Base-by-base conservation (phyloP, 2,113 vertebrate species). In the Anas platyrhynchos region DNA sequence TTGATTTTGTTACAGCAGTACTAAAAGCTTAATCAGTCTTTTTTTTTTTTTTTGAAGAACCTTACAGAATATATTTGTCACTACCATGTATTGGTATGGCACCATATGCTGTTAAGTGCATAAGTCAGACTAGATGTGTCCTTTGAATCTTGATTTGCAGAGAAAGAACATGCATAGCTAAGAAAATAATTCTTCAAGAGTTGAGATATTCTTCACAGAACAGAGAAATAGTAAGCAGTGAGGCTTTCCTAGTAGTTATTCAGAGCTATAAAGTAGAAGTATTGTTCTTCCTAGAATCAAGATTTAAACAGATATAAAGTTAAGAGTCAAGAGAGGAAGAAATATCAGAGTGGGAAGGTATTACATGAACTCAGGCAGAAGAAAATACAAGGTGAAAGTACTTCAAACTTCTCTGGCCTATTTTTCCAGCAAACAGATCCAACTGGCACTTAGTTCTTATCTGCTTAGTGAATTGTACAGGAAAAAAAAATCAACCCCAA, bases 221-320 rank as follows among this genome's bases (percentile, higher is more conserved):
- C 1, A 86, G 65, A 91, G 61, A 91, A 91, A 78, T 0, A 86
- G 75, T 52, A 94, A 71, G 54, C 69, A 94, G 66, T 0, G 0
- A 93, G 62, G 62, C n/a, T 83, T 88, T 88, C 43, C 76, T 61
- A 63, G 52, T 55, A 81, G 88, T 48, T 91, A 74, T 54, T 66
- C 62, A 16, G 31, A 93, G 23, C 34, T 83, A 96, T 46, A 83
- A 86, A 81, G 56, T 55, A 91, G 81, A 96, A 96, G 75, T 41
- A 94, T n/a, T 92, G 23, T 71, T 92, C 69, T 92, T 86, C 68
- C 61, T 91, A 20, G 43, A 78, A 95, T 91, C 83, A 83, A 93
- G 76, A 93, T 52, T 96, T 91, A 88, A 89, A 86, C 59, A 96
- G 75, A 86, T 67, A 88, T 34, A 31, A 88, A 73, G 90, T 82